Evolutionary conservation across 2,888 invertebrate species (phyloP).

Genomic region (Geotrupes spiniger): DNA sequence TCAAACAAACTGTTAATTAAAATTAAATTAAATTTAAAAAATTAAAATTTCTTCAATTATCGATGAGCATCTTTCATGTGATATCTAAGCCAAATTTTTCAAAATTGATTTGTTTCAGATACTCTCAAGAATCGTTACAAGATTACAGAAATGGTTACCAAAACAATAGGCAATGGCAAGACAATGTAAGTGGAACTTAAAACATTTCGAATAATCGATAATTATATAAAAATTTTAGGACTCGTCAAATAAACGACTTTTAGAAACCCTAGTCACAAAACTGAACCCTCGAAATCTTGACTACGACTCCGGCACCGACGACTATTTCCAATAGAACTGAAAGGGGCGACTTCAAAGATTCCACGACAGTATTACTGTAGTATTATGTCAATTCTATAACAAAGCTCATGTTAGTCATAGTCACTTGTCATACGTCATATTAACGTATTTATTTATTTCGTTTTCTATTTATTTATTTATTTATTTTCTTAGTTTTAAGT

Average conservation of each 20-base stretch:
- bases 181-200: constrained; percentile 2
- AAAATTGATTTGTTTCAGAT: background rate
- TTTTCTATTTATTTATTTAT: no score
- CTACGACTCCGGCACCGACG: background rate
- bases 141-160: background rate
- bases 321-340: constrained; percentile 1
- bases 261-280: background rate
- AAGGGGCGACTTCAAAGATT: background rate
- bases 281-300: background rate
- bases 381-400: background rate
- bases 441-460: no score
- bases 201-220: no score
- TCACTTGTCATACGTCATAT: no score
- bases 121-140: background rate
- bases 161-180: background rate
- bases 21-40: no score
- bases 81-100: no score
- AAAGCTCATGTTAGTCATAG: no score
- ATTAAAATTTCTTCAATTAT: no score
- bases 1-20: no score
- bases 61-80: no score
- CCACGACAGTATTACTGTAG: constrained; percentile 3
- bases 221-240: background rate
- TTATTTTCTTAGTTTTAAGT: no score
- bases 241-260: background rate